Conservation (phyloP, 1,140 invertebrate genomes). For the Platorchestia sp. region DNA sequence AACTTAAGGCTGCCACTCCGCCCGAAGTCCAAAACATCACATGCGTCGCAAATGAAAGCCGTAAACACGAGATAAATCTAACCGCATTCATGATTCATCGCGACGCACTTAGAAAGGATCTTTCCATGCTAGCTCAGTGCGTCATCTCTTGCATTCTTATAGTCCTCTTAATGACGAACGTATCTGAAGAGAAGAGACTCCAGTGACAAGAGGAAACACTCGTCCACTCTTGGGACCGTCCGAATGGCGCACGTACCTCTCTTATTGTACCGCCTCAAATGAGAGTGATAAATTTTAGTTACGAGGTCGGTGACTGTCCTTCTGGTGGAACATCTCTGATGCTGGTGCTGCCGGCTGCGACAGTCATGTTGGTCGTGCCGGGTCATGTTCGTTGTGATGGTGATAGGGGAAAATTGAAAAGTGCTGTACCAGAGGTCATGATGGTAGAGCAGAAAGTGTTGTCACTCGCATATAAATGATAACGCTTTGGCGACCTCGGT, state of each 20-base stretch:
- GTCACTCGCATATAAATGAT: background rate
- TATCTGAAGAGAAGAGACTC: conserved; percentile 43
- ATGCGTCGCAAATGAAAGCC: conserved; percentile 42
- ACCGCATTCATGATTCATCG: conserved; percentile 44
- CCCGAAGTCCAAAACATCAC: background rate
- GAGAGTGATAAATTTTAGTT: conserved; percentile 55
- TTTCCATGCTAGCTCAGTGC: conserved; percentile 7
- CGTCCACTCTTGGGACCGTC: conserved; percentile 39
- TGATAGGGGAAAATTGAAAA: conserved; percentile 18
- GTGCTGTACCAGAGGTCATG: background rate
- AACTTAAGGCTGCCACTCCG: background rate
- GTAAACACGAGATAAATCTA: conserved; percentile 45
- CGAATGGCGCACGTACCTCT: conserved; percentile 54
- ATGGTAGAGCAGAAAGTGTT: background rate
- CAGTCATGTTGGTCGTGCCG: background rate
- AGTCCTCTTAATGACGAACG: conserved; percentile 42
- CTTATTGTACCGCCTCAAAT: conserved; percentile 55
- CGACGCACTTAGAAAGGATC: background rate
- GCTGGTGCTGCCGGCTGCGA: background rate
- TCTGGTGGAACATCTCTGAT: conserved; percentile 47
- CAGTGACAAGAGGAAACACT: conserved; percentile 54
- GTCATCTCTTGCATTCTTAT: conserved; percentile 54
- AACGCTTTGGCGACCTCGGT: background rate
- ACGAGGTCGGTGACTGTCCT: conserved; percentile 52
- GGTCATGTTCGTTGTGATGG: conserved; percentile 13